phyloP scores from a whole-genome alignment of 2,113 vertebrate species.

The Tachuris rubrigastra region DNA sequence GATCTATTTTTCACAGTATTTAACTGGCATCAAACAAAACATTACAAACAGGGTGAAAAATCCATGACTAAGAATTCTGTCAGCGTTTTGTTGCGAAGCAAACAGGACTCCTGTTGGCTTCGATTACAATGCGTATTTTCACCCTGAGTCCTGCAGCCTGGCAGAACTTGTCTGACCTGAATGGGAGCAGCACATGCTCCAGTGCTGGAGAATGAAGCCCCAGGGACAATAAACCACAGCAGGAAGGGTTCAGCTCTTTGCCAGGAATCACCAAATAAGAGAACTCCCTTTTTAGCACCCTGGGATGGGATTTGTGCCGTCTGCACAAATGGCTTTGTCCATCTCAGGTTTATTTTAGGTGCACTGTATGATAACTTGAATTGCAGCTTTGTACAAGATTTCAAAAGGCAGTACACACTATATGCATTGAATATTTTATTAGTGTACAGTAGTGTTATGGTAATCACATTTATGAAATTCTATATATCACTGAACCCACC shows the following conservation, averaged over 20 bases:
- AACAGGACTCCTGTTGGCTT: not conserved
- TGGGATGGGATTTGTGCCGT: not conserved
- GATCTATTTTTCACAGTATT: not conserved
- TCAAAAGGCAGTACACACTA: not conserved
- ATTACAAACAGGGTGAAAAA: not conserved
- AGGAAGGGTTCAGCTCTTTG: not conserved
- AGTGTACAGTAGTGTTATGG: not conserved
- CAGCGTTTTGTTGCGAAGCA: slow-evolving; percentile 4
- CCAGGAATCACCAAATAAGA: not conserved
- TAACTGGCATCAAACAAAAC: not conserved
- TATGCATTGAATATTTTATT: not conserved
- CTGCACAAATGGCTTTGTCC: not conserved
- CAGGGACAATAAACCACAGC: not conserved
- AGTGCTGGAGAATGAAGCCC: not conserved
- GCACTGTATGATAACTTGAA: not conserved
- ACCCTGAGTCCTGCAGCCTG: not conserved
- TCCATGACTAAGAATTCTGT: not conserved
- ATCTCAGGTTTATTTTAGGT: not conserved
- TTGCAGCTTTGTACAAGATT: not conserved
- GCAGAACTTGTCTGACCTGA: slow-evolving; percentile 46
- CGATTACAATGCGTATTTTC: slow-evolving; percentile 15
- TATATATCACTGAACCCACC: not conserved
- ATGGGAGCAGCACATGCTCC: not conserved
- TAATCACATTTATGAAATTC: not conserved
- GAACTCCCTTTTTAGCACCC: not conserved